Base-by-base conservation (phyloP, 2,797 vertebrate species). In the Oryzias dopingdopingensis region DNA sequence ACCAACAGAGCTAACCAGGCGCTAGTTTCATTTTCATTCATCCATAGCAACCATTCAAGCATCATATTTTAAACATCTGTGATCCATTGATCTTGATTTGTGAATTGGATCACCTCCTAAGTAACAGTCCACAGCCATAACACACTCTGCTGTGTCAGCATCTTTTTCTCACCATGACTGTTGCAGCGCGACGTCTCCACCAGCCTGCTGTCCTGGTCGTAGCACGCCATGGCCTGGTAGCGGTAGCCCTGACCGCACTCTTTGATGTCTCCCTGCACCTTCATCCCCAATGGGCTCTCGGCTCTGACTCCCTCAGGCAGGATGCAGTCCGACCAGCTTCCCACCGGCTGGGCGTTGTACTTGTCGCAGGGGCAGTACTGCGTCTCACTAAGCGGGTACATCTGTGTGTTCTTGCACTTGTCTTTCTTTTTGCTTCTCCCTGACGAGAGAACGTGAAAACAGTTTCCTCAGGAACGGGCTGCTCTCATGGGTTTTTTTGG, bases 351-450 rank as follows among this genome's bases (percentile, higher is more conserved):
- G 15, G 96, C 96, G 0, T 92, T 98, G 81, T 98, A 98, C 76
- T 98, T 99, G 88, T 98, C 93, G 71, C 97, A 99, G 0, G 96
- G 97, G 68, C 97, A 99, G 83, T 96, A 98, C 81, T 98, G 96
- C 17, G 95, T 99, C 90, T 99, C 97, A 0, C 92, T 96, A 75
- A 99, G 79, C 0, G 97, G 95, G 82, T 96, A 96, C 70, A 94
- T 79, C 45, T 99, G 97, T 13, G 93, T 94, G 86, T 98, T 98
- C 88, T 93, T 96, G 79, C 97, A 99, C 74, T 96, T 96, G 63
- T 98, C 96, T 59, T 92, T 98, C 86, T 97, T 98, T 87, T 98
- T 99, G 84, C 97, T 99, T 82, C 97, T 95, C 66, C 97, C 97
- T 99, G 70, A 22, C 66, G 52, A 52, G 12, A 14, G 24, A 42